Evolutionary conservation across 2,888 invertebrate genomes (phyloP), one percentile per base, ranked within the genome.

Genomic region (Formica aserva): DNA sequence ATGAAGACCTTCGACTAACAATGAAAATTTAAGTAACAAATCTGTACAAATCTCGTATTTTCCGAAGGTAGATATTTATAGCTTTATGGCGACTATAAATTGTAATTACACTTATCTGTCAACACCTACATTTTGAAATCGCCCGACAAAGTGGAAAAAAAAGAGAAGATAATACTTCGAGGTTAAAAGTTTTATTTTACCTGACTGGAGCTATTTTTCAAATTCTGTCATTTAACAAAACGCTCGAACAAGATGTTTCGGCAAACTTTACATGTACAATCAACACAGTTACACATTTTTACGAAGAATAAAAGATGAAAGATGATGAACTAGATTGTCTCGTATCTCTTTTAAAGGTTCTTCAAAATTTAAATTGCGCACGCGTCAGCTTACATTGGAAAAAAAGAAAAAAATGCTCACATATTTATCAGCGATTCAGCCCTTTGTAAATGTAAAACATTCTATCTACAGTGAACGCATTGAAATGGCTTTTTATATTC

Each of bases 31-130:
- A 85, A 77, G 74, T 29, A 78, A 60, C 82, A 88, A 74, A 65
- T 26, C 66, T 81, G 62, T 35, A 82, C 77, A 76, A 38, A 75
- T 60, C 38, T 26, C 52, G 45, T 45, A 57, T 63, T 76, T 22
- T 13, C 26, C 18, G 15, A 65, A 63, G 71, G 22, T 18, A 38
- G 69, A 1, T 55, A 22, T 92, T 92, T 92, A 90, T 85, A 65
- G 85, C 83, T 90, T 91, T 91, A 91, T 76, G 86, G 82, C 67
- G 55, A 72, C 67, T 80, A 67, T 55, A 88, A 88, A 90, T 88
- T 87, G 88, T 87, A 89, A 91, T 92, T 88, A 88, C 76, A 75
- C 72, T 91, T 91, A 89, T 91, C 85, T 81, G 83, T 86, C 69
- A 72, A 78, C 81, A 63, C 82, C 63, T 83, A 57, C 48, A 38